These are phyloP conservation scores for Octonoba sinensis DNA, from an alignment of 2,888 invertebrate genomes.

Conservation along the genomic window DNA sequence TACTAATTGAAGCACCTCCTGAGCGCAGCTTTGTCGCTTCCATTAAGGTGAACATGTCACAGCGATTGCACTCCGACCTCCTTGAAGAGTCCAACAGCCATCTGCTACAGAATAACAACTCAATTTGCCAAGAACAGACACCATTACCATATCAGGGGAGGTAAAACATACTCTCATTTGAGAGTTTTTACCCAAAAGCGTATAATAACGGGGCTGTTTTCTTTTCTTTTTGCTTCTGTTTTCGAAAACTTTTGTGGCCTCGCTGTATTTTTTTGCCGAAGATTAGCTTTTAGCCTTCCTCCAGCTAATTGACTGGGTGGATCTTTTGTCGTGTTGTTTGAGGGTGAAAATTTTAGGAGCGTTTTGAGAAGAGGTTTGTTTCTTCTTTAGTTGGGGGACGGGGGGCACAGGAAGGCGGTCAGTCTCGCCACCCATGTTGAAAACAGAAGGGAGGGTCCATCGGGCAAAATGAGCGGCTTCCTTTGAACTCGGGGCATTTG, in stretches of 20 bases:
- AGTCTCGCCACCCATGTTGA: conserved; percentile 40
- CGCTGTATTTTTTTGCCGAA: neutral
- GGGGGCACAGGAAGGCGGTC: neutral
- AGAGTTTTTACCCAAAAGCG: conserved; percentile 10
- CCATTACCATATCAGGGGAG: conserved; percentile 22
- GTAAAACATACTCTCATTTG: conserved; percentile 17
- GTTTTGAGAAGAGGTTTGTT: too few species aligned
- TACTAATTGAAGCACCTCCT: neutral
- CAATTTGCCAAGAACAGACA: conserved; percentile 20
- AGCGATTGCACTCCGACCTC: neutral
- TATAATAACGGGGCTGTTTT: conserved; percentile 4
- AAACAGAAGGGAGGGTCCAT: conserved; percentile 8
- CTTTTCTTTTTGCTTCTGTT: conserved; percentile 4
- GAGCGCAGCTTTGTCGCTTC: neutral
- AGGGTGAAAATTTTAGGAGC: neutral
- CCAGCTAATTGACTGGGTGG: conserved; percentile 34
- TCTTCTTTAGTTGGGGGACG: neutral
- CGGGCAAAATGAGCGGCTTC: conserved; percentile 26
- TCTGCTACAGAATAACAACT: conserved; percentile 29
- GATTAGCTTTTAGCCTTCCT: neutral
- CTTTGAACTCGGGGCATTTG: conserved; percentile 28
- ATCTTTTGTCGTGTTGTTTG: conserved; percentile 7
- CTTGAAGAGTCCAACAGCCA: neutral
- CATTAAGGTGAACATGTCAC: neutral
- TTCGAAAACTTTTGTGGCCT: neutral